Evolutionary conservation across 1,140 invertebrate species (phyloP), one percentile per base, ranked within the genome.

Genomic region (Lasaia peninsularis): DNA sequence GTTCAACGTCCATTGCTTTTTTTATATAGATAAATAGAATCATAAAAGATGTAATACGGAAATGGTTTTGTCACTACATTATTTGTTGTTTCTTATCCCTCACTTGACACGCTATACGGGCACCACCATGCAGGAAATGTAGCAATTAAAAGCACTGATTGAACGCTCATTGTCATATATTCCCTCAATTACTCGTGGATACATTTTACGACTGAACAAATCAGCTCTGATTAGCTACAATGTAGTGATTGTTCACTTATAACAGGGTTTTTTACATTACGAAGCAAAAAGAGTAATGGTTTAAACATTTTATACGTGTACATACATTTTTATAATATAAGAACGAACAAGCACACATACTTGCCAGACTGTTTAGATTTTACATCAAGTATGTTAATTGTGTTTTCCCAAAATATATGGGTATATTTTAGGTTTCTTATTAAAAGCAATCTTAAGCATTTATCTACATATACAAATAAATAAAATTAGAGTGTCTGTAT

Each of bases 71-170:
- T 20, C 20, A 33, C 33, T 35, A 9, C 2, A 54, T 34, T 18
- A 35, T 50, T 56, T 37, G 33, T 33, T 33, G 12, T 44, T 31
- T 58, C 31, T 28, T 50, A 50, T 34, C 51, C 34, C 56, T 53
- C 34, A 35, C 51, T 56, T 44, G 62, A 21, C 44, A 24, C 11
- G 20, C 9, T 48, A 76, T 79, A 74, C 69, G 76, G 74, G 75
- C 49, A 35, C 62, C 54, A 63, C 50, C 51, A 78, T 62, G 44
- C 52, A 66, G 61, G 68, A 74, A 75, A 63, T 63, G 54, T 60
- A 53, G 61, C 68, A 71, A 73, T 75, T 78, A 74, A 73, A 72
- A 70, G 69, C 70, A 68, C 64, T 70, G 80, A 83, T 83, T 76
- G 69, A 67, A 72, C 52, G 58, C 53, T 58, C 62, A 78, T 78